Evolutionary conservation across 2,113 vertebrate species (phyloP).

Genomic region (Myxocyprinus asiaticus): DNA sequence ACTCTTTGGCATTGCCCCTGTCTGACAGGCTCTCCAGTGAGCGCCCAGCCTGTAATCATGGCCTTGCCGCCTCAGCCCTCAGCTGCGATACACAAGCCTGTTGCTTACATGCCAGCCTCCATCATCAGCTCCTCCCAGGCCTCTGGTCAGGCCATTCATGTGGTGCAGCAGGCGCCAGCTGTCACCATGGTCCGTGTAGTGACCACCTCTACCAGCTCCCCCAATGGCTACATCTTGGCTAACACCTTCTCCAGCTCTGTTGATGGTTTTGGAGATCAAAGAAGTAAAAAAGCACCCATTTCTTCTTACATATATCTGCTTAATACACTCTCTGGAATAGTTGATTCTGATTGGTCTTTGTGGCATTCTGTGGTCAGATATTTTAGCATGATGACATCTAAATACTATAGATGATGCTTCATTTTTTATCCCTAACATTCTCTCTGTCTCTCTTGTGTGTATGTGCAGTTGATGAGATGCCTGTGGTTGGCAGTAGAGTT

Average conservation of each 20-base stretch:
- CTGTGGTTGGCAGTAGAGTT: constrained; percentile 78
- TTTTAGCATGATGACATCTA: no score
- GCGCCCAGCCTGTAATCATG: constrained; percentile 92
- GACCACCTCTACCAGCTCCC: constrained; percentile 80
- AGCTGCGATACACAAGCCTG: constrained; percentile 80
- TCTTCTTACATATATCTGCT: no score
- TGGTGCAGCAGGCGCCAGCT: constrained; percentile 87
- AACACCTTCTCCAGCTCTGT: constrained; percentile 71
- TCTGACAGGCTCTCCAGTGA: constrained; percentile 88
- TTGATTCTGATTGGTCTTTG: no score
- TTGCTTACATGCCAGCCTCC: constrained; percentile 87
- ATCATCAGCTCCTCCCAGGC: constrained; percentile 80
- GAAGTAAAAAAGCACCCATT: constrained; percentile 62
- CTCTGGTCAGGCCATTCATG: constrained; percentile 84
- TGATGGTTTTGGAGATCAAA: constrained; percentile 72
- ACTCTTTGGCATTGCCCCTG: not conserved
- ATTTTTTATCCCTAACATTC: no score
- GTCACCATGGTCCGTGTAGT: constrained; percentile 95
- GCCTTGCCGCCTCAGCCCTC: constrained; percentile 84
- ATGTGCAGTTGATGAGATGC: constrained; percentile 81
- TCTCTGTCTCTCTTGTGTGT: constrained; percentile 6
- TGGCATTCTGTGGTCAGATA: no score
- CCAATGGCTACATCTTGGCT: constrained; percentile 89
- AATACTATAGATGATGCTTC: no score
- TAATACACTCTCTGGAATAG: no score